These are phyloP conservation scores for Meloidogyne floridensis DNA, from an alignment of 1,140 invertebrate genomes.

Conservation along the genomic window DNA sequence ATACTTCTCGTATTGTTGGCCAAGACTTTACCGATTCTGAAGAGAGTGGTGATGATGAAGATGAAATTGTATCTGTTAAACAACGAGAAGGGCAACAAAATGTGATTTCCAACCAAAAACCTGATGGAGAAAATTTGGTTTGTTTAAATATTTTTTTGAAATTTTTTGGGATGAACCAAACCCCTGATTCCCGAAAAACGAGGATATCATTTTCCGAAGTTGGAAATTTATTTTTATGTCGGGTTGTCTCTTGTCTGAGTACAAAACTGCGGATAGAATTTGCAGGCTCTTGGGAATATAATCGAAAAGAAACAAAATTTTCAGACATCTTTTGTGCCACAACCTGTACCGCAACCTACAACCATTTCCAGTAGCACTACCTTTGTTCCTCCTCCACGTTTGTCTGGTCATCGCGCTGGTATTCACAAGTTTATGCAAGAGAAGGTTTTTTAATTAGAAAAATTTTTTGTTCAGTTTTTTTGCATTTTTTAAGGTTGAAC, in stretches of 20 bases:
- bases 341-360: neutral
- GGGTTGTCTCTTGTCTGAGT: too few species aligned
- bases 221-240: too few species aligned
- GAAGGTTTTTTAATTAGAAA: neutral
- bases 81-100: neutral
- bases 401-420: neutral
- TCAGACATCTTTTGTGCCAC: neutral
- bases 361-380: neutral
- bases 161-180: too few species aligned
- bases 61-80: neutral
- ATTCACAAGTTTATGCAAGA: neutral
- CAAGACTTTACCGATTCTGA: conserved; percentile 9
- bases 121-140: conserved; percentile 8
- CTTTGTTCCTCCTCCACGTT: neutral
- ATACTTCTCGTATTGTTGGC: neutral
- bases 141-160: neutral
- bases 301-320: neutral
- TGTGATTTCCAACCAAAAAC: neutral
- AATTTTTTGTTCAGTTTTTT: too few species aligned
- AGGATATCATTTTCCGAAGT: too few species aligned
- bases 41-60: neutral
- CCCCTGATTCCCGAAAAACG: too few species aligned
- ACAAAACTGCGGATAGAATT: too few species aligned
- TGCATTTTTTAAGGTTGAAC: neutral
- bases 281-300: too few species aligned